Base-by-base conservation (phyloP, 2,113 vertebrate genomes). In the Salminus brasiliensis region DNA sequence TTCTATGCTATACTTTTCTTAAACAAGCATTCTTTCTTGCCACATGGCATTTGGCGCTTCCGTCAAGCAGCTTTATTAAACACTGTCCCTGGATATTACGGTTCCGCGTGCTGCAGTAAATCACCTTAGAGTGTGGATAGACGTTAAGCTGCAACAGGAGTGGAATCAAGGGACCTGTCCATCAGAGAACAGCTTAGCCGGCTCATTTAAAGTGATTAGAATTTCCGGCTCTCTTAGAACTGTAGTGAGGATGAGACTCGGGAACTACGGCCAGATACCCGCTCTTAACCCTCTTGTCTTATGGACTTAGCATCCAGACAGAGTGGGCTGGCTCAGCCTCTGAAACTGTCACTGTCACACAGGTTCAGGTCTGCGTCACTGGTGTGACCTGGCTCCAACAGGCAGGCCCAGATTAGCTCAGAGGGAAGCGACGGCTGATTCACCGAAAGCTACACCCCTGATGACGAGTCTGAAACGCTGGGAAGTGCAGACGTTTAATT, bases 171-270 rank as follows among this genome's bases (percentile, higher is more conserved):
- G 87, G 87, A 88, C 86, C 86, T 85, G 85, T 83, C 85, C 79
- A 47, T 87, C 86, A 83, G 45, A 5, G 62, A 32, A 9, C 39
- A 75, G 84, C 87, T 87, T 81, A 57, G 67, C 63, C 5, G 81
- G 84, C 87, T 89, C 83, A 85, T 90, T 90, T 79, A 30, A 71
- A 71, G 86, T 81, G 90, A 91, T 90, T 88, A 87, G 78, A 36
- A 65, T 81, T 76, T 81, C 73, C 76, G 7, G 78, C 25, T 41
- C 70, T 78, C 67, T 62, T 89, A 88, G 89, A 86, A 72, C 82
- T 76, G 73, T 80, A 83, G 66, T 52, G 62, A 57, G 57, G 83
- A 85, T 53, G 79, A 76, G 69, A 59, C 65, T 69, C 23, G 23
- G 69, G 55, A 75, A 85, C 66, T 73, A 39, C 36, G 7, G 30